A percentile compares a stretch with the other conserved stretches of the same genome.
Conservation (phyloP, 1,140 invertebrate genomes). For the Ericerus pela region DNA sequence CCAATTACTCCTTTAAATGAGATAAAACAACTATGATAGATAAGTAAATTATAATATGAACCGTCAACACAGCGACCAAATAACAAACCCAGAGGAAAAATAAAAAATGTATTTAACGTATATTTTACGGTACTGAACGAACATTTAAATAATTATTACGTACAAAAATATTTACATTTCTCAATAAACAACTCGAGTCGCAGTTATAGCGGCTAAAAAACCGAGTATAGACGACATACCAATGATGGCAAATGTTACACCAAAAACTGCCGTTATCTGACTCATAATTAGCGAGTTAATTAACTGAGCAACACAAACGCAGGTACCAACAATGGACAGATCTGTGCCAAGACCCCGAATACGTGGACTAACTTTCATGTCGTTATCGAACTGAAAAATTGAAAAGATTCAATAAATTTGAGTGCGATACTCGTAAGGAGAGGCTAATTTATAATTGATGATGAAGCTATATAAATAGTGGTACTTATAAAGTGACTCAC, state of each 20-base stretch:
- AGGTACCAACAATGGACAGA: constrained; percentile 80
- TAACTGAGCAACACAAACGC: constrained; percentile 91
- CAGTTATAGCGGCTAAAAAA: constrained; percentile 64
- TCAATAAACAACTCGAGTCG: constrained; percentile 75
- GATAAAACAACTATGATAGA: too few relatives aligned
- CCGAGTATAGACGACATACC: constrained; percentile 64
- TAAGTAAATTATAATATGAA: too few relatives aligned
- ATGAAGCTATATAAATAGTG: not conserved
- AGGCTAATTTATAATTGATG: not conserved
- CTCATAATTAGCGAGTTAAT: constrained; percentile 75
- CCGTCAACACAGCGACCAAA: too few relatives aligned
- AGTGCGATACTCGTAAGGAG: not conserved
- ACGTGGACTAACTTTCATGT: constrained; percentile 36
- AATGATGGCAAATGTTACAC: constrained; percentile 74
- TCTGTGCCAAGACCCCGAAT: constrained; percentile 82
- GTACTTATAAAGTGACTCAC: constrained; percentile 45
- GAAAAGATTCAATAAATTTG: not conserved
- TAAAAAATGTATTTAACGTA: too few relatives aligned
- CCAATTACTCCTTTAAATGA: too few relatives aligned
- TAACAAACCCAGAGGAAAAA: too few relatives aligned
- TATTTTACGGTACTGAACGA: too few relatives aligned
- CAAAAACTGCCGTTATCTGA: constrained; percentile 56
- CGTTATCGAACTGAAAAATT: constrained; percentile 45
- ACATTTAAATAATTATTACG: too few relatives aligned
- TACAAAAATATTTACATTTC: too few relatives aligned